A percentile compares a stretch with the other conserved stretches of the same genome.
phyloP scores from a whole-genome alignment of 2,113 vertebrate genomes.

The Alosa alosa region DNA sequence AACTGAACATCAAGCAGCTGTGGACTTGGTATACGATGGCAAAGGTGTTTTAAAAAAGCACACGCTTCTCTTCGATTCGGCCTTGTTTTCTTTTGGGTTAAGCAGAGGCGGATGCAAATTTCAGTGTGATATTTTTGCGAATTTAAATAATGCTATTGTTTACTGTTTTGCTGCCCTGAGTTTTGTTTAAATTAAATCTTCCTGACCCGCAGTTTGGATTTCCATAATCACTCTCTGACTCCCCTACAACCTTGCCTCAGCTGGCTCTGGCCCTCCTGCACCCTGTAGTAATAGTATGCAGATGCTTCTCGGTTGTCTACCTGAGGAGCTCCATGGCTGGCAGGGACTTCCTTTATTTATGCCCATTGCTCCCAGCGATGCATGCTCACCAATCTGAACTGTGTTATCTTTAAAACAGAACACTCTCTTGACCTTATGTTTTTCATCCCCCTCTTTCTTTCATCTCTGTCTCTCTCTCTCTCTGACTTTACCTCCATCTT shows the following conservation, averaged over 20 bases:
- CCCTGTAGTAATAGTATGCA: background rate
- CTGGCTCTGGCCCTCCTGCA: background rate
- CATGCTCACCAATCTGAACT: background rate
- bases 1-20: conserved; percentile 23
- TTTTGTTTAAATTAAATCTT: background rate
- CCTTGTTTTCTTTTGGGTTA: background rate
- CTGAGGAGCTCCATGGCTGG: background rate
- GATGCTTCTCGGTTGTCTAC: background rate
- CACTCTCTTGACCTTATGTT: background rate
- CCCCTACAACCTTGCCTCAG: background rate
- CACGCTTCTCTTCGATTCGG: background rate
- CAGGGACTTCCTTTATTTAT: background rate
- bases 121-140: background rate
- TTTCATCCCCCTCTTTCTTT: background rate
- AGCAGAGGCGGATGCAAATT: conserved; percentile 12
- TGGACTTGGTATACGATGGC: background rate
- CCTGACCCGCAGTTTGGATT: background rate
- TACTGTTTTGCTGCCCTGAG: background rate
- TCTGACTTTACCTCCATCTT: background rate
- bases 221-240: background rate
- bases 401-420: background rate
- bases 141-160: background rate
- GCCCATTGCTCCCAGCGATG: background rate
- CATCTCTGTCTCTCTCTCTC: background rate
- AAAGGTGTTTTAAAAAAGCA: background rate